These are phyloP conservation scores for Branchipolynoe longqiensis DNA, from an alignment of 2,888 invertebrate genomes.

Conservation along the genomic window DNA sequence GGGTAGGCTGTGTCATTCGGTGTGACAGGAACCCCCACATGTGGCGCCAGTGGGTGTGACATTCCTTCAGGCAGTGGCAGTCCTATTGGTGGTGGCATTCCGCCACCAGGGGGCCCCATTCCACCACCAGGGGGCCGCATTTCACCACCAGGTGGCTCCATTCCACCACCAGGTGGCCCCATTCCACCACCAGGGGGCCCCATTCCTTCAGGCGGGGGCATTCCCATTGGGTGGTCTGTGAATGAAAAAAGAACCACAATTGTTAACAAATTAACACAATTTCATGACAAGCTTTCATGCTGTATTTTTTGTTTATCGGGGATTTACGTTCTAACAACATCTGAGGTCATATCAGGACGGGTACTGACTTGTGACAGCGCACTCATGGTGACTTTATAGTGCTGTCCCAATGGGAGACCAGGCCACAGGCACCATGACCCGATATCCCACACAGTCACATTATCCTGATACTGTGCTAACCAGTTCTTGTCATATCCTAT, in stretches of 20 bases:
- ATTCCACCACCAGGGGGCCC: background rate
- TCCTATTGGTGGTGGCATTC: background rate
- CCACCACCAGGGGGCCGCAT: background rate
- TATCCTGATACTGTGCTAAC: too few species aligned
- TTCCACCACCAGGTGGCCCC: background rate
- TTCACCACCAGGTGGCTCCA: background rate
- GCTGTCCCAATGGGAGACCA: too few species aligned
- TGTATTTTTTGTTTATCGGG: background rate
- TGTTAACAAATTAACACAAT: too few species aligned
- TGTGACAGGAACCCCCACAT: background rate
- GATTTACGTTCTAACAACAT: background rate
- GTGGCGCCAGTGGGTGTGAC: background rate
- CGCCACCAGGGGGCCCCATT: background rate
- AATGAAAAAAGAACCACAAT: background rate
- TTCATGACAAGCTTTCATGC: background rate
- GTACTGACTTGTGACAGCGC: too few species aligned
- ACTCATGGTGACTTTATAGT: too few species aligned
- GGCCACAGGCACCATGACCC: too few species aligned
- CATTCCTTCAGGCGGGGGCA: background rate
- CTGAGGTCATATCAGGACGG: too few species aligned
- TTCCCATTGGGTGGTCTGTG: conserved; percentile 21
- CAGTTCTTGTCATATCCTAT: too few species aligned
- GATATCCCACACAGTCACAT: too few species aligned
- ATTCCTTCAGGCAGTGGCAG: background rate
- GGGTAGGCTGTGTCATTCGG: conserved; percentile 14